Evolutionary conservation across 2,888 invertebrate species (phyloP).

Genomic region (Aromia moschata): DNA sequence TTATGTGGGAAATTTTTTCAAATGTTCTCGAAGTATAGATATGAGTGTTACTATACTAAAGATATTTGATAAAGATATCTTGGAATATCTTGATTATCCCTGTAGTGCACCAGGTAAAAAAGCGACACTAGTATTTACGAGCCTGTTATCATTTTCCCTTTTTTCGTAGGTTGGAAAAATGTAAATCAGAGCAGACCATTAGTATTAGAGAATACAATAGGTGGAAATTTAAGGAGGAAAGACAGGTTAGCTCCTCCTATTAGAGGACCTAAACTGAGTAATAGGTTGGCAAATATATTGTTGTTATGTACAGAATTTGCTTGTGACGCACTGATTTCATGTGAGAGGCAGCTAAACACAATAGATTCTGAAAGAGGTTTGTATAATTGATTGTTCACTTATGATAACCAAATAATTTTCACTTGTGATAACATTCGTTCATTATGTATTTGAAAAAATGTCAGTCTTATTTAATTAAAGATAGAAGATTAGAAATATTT

Average conservation of each 20-base stretch:
- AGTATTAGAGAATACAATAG: slow-evolving; percentile 23
- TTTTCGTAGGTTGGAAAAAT: slow-evolving; percentile 45
- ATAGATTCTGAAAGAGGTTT: slow-evolving; percentile 74
- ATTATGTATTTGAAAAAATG: no score
- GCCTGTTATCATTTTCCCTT: background rate
- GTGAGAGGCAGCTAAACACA: slow-evolving; percentile 70
- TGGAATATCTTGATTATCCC: slow-evolving; percentile 68
- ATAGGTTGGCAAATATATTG: slow-evolving; percentile 51
- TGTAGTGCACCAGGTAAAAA: slow-evolving; percentile 68
- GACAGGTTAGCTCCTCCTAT: slow-evolving; percentile 41
- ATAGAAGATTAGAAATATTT: no score
- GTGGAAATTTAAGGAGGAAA: slow-evolving; percentile 39
- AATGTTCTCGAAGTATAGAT: slow-evolving; percentile 33
- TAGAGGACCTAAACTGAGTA: slow-evolving; percentile 57
- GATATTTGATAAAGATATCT: slow-evolving; percentile 63
- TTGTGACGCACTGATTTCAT: slow-evolving; percentile 68
- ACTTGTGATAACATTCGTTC: no score
- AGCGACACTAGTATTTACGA: no score
- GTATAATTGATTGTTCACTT: no score
- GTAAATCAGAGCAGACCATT: slow-evolving; percentile 36
- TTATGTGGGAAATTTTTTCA: slow-evolving; percentile 46
- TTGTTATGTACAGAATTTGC: slow-evolving; percentile 59
- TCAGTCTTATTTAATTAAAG: no score
- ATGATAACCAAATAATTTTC: no score
- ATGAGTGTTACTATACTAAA: slow-evolving; percentile 73